These are phyloP conservation scores for Macrotis lagotis DNA, from an alignment of 2,113 vertebrate species.

Conservation along the genomic window DNA sequence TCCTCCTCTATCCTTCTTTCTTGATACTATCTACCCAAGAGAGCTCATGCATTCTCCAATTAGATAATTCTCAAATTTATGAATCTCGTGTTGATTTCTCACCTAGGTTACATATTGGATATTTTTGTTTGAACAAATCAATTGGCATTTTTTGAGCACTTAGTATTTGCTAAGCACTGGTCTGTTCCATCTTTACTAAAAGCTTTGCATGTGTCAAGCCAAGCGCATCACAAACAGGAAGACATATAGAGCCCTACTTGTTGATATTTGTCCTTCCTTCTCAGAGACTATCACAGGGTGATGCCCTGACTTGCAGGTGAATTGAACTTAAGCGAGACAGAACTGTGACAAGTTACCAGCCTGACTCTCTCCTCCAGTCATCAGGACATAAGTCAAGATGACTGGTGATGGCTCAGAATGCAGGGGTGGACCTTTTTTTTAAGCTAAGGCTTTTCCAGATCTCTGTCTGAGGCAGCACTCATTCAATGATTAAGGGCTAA, in stretches of 20 bases:
- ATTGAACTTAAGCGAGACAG: too few relatives aligned
- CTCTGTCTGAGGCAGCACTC: background rate
- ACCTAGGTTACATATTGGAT: background rate
- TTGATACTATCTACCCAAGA: background rate
- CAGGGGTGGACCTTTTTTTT: background rate
- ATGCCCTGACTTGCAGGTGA: too few relatives aligned
- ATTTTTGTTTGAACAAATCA: background rate
- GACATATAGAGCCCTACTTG: background rate
- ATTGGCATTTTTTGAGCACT: background rate
- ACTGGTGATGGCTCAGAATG: background rate
- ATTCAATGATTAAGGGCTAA: background rate
- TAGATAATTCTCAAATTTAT: background rate
- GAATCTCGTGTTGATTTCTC: background rate
- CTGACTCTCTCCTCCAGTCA: too few relatives aligned
- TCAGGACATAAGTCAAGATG: too few relatives aligned
- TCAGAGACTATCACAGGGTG: too few relatives aligned
- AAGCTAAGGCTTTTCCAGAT: background rate
- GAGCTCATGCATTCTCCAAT: background rate
- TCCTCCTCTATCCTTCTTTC: background rate
- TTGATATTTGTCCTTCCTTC: too few relatives aligned
- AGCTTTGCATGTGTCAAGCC: background rate
- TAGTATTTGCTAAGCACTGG: background rate
- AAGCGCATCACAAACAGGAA: background rate
- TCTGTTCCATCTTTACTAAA: background rate
- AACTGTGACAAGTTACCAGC: too few relatives aligned